Evolutionary conservation across 2,797 vertebrate genomes (phyloP).

Genomic region (Karalla daura): DNA sequence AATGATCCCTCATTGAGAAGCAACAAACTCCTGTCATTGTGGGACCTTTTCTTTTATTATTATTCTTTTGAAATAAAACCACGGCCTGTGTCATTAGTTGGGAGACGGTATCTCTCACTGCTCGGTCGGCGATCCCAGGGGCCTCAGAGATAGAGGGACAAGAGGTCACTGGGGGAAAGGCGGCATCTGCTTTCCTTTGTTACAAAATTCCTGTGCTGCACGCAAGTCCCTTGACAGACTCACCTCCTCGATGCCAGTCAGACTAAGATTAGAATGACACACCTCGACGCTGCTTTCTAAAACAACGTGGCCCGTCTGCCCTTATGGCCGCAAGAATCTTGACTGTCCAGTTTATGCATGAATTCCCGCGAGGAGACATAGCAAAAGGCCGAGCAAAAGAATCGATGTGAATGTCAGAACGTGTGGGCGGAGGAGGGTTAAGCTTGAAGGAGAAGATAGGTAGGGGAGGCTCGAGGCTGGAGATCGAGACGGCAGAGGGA

Average conservation of each 20-base stretch:
- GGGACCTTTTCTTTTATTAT: constrained; percentile 16
- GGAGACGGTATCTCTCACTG: constrained; percentile 25
- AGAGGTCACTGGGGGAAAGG: constrained; percentile 45
- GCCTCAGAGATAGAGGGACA: constrained; percentile 68
- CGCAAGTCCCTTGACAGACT: constrained; percentile 76
- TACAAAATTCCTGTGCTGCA: constrained; percentile 76
- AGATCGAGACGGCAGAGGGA: constrained; percentile 55
- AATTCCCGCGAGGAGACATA: constrained; percentile 53
- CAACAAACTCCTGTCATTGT: constrained; percentile 27
- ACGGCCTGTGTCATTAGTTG: constrained; percentile 14
- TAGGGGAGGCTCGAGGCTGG: constrained; percentile 42
- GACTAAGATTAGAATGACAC: constrained; percentile 59
- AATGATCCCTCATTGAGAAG: constrained; percentile 62
- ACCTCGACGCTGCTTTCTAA: constrained; percentile 49
- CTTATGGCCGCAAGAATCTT: constrained; percentile 61
- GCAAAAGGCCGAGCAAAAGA: constrained; percentile 38
- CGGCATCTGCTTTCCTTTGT: constrained; percentile 77
- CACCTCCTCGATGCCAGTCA: constrained; percentile 63
- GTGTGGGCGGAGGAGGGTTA: constrained; percentile 55
- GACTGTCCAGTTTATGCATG: constrained; percentile 64
- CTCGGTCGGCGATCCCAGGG: constrained; percentile 51
- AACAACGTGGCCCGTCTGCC: constrained; percentile 32
- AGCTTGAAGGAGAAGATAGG: constrained; percentile 62
- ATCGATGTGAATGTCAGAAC: constrained; percentile 42
- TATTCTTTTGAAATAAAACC: constrained; percentile 27